Evolutionary conservation across 1,140 invertebrate genomes (phyloP).

Genomic region (Protaetia brevitarsis): DNA sequence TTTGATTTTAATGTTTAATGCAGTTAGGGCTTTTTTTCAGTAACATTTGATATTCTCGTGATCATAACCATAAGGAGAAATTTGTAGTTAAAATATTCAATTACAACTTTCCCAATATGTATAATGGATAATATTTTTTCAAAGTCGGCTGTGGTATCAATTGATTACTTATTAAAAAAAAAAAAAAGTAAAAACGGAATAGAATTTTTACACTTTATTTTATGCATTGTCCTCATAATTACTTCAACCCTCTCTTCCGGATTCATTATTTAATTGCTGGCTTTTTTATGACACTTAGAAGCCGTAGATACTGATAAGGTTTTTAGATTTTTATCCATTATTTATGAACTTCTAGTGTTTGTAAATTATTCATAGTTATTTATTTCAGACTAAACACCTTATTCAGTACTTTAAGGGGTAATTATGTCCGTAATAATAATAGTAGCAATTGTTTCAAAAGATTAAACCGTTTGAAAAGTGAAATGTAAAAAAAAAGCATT

Average conservation of each 20-base stretch:
- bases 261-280: neutral
- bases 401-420: neutral
- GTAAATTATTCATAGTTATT: slow-evolving; percentile 1
- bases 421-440: neutral
- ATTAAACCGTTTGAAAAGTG: neutral
- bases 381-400: slow-evolving; percentile 1
- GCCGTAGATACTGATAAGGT: neutral
- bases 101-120: slow-evolving; percentile 9
- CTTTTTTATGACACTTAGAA: neutral
- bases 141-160: slow-evolving; percentile 17
- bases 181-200: neutral
- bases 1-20: neutral
- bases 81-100: slow-evolving; percentile 2
- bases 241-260: neutral
- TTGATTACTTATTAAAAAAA: slow-evolving; percentile 11
- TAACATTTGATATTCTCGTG: neutral
- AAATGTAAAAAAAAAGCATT: slow-evolving; percentile 21
- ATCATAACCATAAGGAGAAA: slow-evolving; percentile 1
- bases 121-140: slow-evolving; percentile 13
- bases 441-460: neutral
- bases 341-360: neutral
- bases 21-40: neutral
- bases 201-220: neutral
- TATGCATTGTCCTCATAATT: neutral
- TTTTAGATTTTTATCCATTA: neutral